A percentile compares a stretch with the other conserved stretches of the same genome.
These are phyloP conservation scores for Diuraphis noxia DNA, from an alignment of 1,140 invertebrate species.

Conservation along the genomic window DNA sequence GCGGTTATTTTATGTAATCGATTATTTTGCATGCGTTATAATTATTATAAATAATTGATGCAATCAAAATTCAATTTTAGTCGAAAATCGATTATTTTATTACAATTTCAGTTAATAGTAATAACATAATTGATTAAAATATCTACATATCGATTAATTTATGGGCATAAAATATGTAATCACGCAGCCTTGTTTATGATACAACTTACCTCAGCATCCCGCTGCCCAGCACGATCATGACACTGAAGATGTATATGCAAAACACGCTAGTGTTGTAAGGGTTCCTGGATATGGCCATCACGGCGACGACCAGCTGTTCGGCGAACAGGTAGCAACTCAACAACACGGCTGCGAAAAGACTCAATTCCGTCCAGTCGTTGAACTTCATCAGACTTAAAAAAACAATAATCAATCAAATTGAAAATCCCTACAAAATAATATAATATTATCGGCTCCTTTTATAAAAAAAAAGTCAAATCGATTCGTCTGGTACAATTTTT, in stretches of 20 bases:
- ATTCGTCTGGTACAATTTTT: too few relatives aligned
- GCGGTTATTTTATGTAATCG: too few relatives aligned
- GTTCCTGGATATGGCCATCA: slow-evolving; percentile 79
- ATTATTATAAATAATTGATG: too few relatives aligned
- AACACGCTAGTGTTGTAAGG: slow-evolving; percentile 74
- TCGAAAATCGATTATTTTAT: too few relatives aligned
- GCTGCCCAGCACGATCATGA: slow-evolving; percentile 76
- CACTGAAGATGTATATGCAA: slow-evolving; percentile 74
- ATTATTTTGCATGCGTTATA: too few relatives aligned
- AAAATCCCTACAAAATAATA: too few relatives aligned
- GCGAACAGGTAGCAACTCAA: slow-evolving; percentile 80
- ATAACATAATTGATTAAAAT: too few relatives aligned
- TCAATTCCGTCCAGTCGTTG: slow-evolving; percentile 55
- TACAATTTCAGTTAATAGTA: too few relatives aligned
- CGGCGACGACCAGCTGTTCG: slow-evolving; percentile 80
- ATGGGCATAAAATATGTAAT: neutral
- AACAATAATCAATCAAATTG: neutral
- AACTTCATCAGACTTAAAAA: slow-evolving; percentile 57
- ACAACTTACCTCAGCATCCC: slow-evolving; percentile 72
- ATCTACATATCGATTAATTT: too few relatives aligned
- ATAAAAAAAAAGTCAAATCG: too few relatives aligned
- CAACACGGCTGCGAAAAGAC: slow-evolving; percentile 63
- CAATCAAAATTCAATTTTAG: too few relatives aligned
- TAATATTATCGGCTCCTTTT: too few relatives aligned
- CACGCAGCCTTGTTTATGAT: neutral